Evolutionary conservation across 2,113 vertebrate genomes (phyloP).

Genomic region (Notothenia coriiceps): DNA sequence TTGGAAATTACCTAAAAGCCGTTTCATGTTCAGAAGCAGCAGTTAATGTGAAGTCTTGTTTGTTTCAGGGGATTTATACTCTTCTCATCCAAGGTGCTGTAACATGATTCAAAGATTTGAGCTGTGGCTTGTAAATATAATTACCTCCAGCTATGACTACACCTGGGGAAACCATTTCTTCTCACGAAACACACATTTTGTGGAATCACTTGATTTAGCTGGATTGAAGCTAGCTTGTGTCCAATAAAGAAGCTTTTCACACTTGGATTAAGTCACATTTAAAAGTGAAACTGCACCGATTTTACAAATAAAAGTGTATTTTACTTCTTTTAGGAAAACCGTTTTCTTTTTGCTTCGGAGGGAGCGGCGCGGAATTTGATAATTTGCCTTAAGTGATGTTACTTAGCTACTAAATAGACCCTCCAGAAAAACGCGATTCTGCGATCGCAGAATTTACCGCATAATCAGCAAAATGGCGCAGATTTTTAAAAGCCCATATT

Average conservation of each 20-base stretch:
- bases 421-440: too few species aligned
- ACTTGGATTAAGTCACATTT: not conserved
- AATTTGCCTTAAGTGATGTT: not conserved
- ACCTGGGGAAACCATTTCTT: not conserved
- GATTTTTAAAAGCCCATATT: too few species aligned
- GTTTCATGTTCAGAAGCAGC: not conserved
- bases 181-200: not conserved
- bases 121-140: not conserved
- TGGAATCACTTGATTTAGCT: not conserved
- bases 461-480: too few species aligned
- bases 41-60: not conserved
- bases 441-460: too few species aligned
- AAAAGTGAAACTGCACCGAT: not conserved
- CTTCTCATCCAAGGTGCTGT: not conserved
- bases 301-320: not conserved
- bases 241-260: not conserved
- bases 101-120: not conserved
- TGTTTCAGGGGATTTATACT: not conserved
- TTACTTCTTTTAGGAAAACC: too few species aligned
- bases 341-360: not conserved
- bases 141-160: not conserved
- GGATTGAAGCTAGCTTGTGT: not conserved
- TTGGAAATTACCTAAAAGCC: slow-evolving; percentile 3
- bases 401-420: too few species aligned
- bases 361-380: not conserved